Percentiles rank a stretch among this genome's conserved stretches.
phyloP scores from a whole-genome alignment of 2,797 vertebrate genomes.

The Odontamblyopus rebecca region DNA sequence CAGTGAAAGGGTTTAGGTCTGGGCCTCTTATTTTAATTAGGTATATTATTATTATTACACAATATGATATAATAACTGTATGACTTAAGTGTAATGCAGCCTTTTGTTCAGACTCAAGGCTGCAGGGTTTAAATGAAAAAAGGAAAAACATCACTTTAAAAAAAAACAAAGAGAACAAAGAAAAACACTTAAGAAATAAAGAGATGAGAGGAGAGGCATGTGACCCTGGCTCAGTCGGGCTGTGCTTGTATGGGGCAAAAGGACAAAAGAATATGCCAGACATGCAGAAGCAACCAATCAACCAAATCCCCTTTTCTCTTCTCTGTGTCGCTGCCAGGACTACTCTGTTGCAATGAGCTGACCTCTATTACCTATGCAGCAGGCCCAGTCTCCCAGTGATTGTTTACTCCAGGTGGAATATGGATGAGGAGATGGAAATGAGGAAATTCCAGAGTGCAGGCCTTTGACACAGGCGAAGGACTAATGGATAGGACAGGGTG shows the following conservation, averaged over 20 bases:
- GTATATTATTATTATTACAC: no score
- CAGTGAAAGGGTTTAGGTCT: no score
- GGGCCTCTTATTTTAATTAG: no score
- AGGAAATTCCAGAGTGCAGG: conserved; percentile 67
- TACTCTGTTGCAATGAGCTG: conserved; percentile 49
- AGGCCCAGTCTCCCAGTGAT: conserved; percentile 63
- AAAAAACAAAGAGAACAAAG: conserved; percentile 22
- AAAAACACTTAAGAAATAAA: conserved; percentile 48
- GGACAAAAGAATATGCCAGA: conserved; percentile 51
- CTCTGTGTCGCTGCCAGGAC: conserved; percentile 57
- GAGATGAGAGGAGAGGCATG: conserved; percentile 25
- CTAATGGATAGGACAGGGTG: conserved; percentile 35
- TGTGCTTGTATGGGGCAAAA: conserved; percentile 30
- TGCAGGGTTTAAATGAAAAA: conserved; percentile 10
- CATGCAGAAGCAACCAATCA: conserved; percentile 66
- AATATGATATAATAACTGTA: no score
- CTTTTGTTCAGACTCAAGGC: conserved; percentile 1
- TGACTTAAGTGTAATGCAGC: background rate
- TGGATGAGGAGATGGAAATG: conserved; percentile 74
- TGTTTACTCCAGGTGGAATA: conserved; percentile 81
- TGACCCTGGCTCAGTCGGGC: conserved; percentile 28
- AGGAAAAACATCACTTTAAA: conserved; percentile 18
- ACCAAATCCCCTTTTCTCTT: conserved; percentile 62
- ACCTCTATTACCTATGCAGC: conserved; percentile 87
- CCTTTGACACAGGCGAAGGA: conserved; percentile 53